Base-by-base conservation (phyloP, 1,140 invertebrate species). In the Choristoneura fumiferana region DNA sequence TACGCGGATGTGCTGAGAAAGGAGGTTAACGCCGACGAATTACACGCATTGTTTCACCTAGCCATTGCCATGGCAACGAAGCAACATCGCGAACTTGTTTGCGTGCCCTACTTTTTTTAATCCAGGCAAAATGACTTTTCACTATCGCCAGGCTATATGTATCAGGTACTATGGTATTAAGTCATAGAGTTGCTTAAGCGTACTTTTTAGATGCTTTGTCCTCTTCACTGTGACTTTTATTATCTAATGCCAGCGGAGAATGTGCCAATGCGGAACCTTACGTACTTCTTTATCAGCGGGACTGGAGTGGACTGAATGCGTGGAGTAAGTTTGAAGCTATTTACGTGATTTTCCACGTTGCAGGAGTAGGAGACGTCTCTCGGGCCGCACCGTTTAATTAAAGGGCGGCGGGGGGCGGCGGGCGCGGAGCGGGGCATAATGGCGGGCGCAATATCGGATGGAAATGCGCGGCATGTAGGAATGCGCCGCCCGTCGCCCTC, bases 391-490 rank as follows among this genome's bases (percentile, higher is more conserved):
- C 76, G 85, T 89, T 89, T 89, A 89, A 89, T 89, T 89, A 89
- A 89, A 89, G 86, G 82, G 76, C 82, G 79, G 72, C 69, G 72
- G 67, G 73, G 69, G 59, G 62, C 60, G 65, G 76, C 75, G 65
- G 55, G 57, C 63, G 69, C 76, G 76, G 70, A 81, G 76, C 76
- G 80, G 71, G 81, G 84, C 78, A 89, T 87, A 86, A 89, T 89
- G 81, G 82, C 82, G 78, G 22, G 82, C 83, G 84, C 86, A 89
- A 89, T 89, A 89, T 89, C 84, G 83, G 84, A 87, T 87, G 81
- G 82, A 89, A 89, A 89, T 89, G 86, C 83, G 80, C 80, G 86
- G 86, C 83, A 89, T 87, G 84, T 86, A 81, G 86, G 86, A 89
- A 89, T 87, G 82, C 78, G 84, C 81, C 82, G 76, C 80, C 76